Percentiles rank a stretch among this genome's conserved stretches.
These are phyloP conservation scores for Sebastes nivosus DNA, from an alignment of 2,797 vertebrate species.

Conservation along the genomic window DNA sequence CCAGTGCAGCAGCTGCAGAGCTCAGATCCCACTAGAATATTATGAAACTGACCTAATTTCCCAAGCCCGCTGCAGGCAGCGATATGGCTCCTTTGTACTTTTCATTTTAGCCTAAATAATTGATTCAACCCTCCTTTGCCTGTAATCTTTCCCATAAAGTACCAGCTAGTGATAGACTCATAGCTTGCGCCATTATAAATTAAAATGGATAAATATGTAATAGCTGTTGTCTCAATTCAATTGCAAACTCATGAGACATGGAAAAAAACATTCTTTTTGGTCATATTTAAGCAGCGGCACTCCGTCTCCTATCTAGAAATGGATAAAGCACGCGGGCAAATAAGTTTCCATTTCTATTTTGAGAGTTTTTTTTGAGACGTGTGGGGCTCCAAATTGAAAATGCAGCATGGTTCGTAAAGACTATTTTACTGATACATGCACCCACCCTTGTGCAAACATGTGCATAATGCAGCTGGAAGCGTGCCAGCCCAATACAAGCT, in stretches of 20 bases:
- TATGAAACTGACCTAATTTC: constrained; percentile 81
- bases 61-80: constrained; percentile 67
- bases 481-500: constrained; percentile 2
- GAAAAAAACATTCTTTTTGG: not conserved
- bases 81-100: constrained; percentile 77
- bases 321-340: not conserved
- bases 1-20: constrained; percentile 63
- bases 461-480: constrained; percentile 23
- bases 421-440: constrained; percentile 12
- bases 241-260: constrained; percentile 60
- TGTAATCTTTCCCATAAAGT: constrained; percentile 68
- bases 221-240: constrained; percentile 70
- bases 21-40: constrained; percentile 73
- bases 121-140: constrained; percentile 69
- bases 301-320: not conserved
- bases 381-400: constrained; percentile 18
- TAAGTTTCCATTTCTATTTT: constrained; percentile 29
- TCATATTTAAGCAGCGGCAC: constrained; percentile 18
- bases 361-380: not conserved
- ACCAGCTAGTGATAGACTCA: constrained; percentile 52
- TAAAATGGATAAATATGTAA: constrained; percentile 75
- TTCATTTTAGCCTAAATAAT: constrained; percentile 81
- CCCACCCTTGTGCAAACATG: constrained; percentile 8
- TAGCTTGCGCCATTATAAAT: constrained; percentile 56
- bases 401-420: not conserved